Percentiles rank a stretch among this genome's conserved stretches.
phyloP scores from a whole-genome alignment of 2,797 vertebrate species.

The Paramormyrops hopkinsi region DNA sequence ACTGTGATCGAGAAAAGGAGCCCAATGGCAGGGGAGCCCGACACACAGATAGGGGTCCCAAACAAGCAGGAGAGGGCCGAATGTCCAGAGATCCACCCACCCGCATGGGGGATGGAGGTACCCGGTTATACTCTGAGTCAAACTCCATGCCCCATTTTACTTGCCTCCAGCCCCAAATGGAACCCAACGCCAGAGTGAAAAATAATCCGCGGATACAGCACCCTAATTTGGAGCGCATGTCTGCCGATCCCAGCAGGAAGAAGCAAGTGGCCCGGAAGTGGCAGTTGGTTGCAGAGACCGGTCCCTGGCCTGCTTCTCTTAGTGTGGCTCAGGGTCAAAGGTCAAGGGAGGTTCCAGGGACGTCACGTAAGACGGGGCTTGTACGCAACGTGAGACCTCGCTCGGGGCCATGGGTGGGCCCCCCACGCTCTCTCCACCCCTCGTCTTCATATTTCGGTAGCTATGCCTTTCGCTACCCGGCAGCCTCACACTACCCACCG shows the following conservation, averaged over 20 bases:
- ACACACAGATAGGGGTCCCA: conserved; percentile 42
- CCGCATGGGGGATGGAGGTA: conserved; percentile 50
- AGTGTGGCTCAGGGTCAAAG: conserved; percentile 43
- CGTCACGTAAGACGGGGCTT: conserved; percentile 45
- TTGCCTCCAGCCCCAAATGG: conserved; percentile 46
- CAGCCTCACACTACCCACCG: conserved; percentile 51
- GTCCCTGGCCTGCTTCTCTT: conserved; percentile 44
- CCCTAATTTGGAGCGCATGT: conserved; percentile 37
- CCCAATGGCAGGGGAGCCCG: conserved; percentile 27
- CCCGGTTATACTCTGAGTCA: conserved; percentile 72
- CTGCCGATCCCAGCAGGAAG: conserved; percentile 52
- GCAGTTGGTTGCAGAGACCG: conserved; percentile 62
- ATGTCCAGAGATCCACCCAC: conserved; percentile 30
- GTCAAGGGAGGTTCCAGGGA: conserved; percentile 45
- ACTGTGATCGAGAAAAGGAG: conserved; percentile 53
- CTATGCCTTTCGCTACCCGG: conserved; percentile 56
- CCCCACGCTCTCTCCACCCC: conserved; percentile 37
- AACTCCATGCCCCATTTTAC: conserved; percentile 51
- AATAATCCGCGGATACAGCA: conserved; percentile 47
- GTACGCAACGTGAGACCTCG: conserved; percentile 43
- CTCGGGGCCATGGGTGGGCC: conserved; percentile 48
- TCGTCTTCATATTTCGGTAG: conserved; percentile 45
- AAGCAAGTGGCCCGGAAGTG: conserved; percentile 64
- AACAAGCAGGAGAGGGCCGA: conserved; percentile 42
- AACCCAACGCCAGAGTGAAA: conserved; percentile 45